Conservation (phyloP, 2,113 vertebrate genomes). For the Alectura lathami region DNA sequence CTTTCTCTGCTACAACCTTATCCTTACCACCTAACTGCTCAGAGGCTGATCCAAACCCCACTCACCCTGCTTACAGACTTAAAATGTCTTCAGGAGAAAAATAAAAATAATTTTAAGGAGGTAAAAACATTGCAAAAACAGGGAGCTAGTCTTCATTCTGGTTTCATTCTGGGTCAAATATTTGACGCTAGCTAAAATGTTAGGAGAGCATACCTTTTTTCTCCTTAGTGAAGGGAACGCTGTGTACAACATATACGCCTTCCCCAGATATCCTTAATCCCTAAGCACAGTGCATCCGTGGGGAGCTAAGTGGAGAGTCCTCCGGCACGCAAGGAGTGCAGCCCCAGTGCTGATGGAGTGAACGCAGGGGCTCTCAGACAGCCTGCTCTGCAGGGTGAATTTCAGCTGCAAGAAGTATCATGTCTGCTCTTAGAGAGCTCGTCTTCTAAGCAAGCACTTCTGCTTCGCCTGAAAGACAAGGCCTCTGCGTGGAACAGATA, state of each 20-base stretch:
- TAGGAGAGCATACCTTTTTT: not conserved
- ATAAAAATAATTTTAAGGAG: not conserved
- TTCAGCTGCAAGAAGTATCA: not conserved
- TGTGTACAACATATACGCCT: accelerated
- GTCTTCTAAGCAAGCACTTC: not conserved
- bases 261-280: not conserved
- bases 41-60: not conserved
- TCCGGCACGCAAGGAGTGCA: not conserved
- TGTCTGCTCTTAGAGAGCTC: not conserved
- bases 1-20: not conserved
- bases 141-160: not conserved
- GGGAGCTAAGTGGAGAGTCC: not conserved
- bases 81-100: not conserved
- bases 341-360: not conserved
- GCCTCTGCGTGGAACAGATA: not conserved
- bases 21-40: not conserved
- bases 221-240: not conserved
- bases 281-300: not conserved
- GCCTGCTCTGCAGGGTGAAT: not conserved
- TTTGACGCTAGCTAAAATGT: not conserved
- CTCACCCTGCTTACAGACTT: not conserved
- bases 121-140: not conserved
- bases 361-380: not conserved
- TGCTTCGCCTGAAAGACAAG: not conserved
- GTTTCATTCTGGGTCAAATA: not conserved